Evolutionary conservation across 2,113 vertebrate species (phyloP).

Genomic region (Cinclus cinclus): DNA sequence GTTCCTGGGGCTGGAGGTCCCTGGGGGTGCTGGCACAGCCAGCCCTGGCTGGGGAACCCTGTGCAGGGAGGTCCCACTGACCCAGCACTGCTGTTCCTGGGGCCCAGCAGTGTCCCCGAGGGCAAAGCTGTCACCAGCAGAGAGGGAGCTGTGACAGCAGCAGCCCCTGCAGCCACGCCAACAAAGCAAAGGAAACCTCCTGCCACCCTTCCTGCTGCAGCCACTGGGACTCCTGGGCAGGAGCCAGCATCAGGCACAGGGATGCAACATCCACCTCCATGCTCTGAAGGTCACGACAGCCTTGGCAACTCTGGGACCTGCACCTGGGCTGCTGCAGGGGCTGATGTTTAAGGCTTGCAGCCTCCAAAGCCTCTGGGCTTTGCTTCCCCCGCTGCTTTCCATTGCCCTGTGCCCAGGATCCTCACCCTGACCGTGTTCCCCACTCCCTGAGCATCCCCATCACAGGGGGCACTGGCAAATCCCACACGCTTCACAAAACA

Average conservation of each 20-base stretch:
- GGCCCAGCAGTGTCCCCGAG: not conserved
- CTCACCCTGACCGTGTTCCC: accelerated
- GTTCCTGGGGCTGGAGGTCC: not conserved
- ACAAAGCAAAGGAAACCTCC: not conserved
- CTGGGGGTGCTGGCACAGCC: not conserved
- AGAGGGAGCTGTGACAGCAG: not conserved
- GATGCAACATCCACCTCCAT: accelerated
- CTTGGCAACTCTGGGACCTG: not conserved
- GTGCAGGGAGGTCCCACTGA: not conserved
- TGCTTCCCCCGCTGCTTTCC: not conserved
- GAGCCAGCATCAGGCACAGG: not conserved
- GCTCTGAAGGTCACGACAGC: not conserved
- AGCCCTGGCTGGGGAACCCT: not conserved
- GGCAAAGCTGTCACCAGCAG: not conserved
- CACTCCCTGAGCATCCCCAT: accelerated
- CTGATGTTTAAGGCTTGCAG: not conserved
- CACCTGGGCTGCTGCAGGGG: not conserved
- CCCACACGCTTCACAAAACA: accelerated
- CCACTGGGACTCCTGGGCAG: not conserved
- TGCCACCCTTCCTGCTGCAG: not conserved
- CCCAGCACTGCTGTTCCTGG: not conserved
- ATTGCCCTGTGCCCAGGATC: not conserved
- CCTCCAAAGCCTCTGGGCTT: not conserved
- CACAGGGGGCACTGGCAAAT: not conserved
- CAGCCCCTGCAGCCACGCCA: not conserved